Evolutionary conservation across 2,113 vertebrate genomes (phyloP).

Genomic region (Bufo bufo): DNA sequence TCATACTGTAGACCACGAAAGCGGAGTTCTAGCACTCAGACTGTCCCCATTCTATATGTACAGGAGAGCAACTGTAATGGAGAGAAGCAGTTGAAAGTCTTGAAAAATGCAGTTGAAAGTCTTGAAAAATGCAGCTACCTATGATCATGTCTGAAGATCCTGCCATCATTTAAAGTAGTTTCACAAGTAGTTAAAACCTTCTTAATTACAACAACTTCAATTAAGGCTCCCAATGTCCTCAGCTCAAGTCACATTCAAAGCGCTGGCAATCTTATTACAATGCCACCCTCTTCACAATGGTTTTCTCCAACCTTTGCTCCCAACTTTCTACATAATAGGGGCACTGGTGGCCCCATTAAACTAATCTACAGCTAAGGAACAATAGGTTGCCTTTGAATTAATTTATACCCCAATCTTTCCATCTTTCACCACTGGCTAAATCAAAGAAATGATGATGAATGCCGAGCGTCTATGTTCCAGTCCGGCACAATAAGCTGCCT

Average conservation of each 20-base stretch:
- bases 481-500: slow-evolving; percentile 8
- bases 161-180: background rate
- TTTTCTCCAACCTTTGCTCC: background rate
- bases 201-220: background rate
- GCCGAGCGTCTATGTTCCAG: background rate
- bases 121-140: background rate
- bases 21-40: background rate
- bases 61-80: background rate
- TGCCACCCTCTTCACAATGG: background rate
- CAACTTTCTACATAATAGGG: background rate
- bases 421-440: slow-evolving; percentile 7
- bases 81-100: no score
- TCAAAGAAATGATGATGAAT: slow-evolving; percentile 20
- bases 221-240: background rate
- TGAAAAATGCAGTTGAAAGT: no score
- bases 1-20: no score
- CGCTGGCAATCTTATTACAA: background rate
- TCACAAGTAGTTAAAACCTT: background rate
- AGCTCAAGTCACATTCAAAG: background rate
- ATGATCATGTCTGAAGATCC: background rate
- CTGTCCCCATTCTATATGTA: background rate
- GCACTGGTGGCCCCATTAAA: background rate
- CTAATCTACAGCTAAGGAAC: background rate
- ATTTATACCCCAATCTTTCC: background rate
- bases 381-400: slow-evolving; percentile 22